Evolutionary conservation across 1,140 invertebrate species (phyloP), one percentile per base, ranked within the genome.

Genomic region (Drosophila takahashii): DNA sequence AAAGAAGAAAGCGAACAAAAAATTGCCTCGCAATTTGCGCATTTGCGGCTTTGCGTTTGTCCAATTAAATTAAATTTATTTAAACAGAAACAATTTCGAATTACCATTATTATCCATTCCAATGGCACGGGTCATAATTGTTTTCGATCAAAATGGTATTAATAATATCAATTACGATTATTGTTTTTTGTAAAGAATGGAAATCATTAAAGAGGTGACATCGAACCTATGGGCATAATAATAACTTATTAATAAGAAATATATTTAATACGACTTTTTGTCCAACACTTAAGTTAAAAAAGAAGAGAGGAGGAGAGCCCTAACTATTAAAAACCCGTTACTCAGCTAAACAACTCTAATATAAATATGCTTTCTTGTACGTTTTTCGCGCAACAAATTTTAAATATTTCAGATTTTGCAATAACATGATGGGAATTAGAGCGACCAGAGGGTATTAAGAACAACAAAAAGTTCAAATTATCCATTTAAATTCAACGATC

Each of bases 41-140:
- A 71, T 81, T 79, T 83, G 83, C 42, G 83, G 83, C 67, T 87
- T 87, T 53, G 65, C 22, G 22, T 53, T 59, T 62, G 83, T 87
- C 84, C 74, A 76, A 87, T 83, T 87, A 64, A 89, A 87, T 87
- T 87, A 79, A 79, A 71, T 75, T 69, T 65, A 65, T 81, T 76
- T 80, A 48, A 70, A 75, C 50, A 47, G 65, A 74, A 71, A 71
- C 65, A 58, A 69, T 81, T 86, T 66, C 58, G 48, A 41, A 69
- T 75, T 70, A 76, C 72, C 71, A 65, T 81, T 79, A 65, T 86
- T 87, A 65, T 52, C 42, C 76, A 51, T 76, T 79, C 83, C 47
- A 73, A 87, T 81, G 75, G 37, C 41, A 69, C 41, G 72, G 42
- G 22, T 16, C 54, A 74, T 83, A 87, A 86, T 87, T 87, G 83